Conservation (phyloP, 2,797 vertebrate genomes). For the Columba guinea region DNA sequence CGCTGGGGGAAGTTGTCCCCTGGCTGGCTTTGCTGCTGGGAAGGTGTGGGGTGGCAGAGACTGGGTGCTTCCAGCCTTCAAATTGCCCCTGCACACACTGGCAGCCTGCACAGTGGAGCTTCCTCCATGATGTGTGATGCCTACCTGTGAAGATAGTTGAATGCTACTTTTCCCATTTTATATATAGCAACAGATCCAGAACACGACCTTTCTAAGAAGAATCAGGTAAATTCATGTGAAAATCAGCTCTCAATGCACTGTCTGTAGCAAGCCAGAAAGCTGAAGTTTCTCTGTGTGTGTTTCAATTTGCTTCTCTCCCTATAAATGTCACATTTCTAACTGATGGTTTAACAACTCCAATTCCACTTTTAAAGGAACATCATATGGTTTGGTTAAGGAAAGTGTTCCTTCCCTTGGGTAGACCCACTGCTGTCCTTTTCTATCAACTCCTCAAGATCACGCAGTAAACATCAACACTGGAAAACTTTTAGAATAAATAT, state of each 20-base stretch:
- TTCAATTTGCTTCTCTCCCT: not conserved
- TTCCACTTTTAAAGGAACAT: not conserved
- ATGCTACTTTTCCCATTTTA: not conserved
- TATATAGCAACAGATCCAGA: not conserved
- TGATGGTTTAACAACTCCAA: not conserved
- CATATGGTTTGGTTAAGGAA: not conserved
- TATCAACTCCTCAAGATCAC: not conserved
- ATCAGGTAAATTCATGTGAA: not conserved
- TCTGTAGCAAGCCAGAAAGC: not conserved
- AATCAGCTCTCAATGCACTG: not conserved
- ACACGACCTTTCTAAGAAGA: not conserved
- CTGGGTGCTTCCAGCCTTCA: not conserved
- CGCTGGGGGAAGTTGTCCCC: not conserved
- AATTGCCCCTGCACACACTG: not conserved
- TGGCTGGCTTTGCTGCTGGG: not conserved
- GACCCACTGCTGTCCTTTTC: not conserved
- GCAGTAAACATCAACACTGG: not conserved
- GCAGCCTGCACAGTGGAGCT: not conserved
- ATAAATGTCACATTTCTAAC: not conserved
- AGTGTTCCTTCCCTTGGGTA: not conserved
- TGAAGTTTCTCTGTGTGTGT: not conserved
- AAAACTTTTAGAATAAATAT: not conserved
- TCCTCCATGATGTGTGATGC: accelerated
- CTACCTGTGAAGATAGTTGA: not conserved
- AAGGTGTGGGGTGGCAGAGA: not conserved